Percentiles rank a stretch among this genome's conserved stretches.
Evolutionary conservation across 1,140 invertebrate species (phyloP).

Genomic region (Ephestia elutella): DNA sequence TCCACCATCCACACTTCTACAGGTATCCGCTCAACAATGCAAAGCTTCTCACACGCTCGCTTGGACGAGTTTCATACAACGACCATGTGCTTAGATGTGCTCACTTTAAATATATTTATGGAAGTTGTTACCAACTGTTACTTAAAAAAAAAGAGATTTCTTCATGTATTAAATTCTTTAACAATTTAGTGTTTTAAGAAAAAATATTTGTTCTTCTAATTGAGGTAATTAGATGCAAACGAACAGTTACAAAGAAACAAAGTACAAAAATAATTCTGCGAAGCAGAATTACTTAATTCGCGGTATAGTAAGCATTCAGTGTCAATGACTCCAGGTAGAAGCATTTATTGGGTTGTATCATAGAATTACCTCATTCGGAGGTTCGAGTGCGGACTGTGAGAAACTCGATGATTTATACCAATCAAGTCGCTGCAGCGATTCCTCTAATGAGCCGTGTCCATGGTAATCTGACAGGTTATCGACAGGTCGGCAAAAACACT

Average conservation of each 20-base stretch:
- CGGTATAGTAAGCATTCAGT: slow-evolving; percentile 25
- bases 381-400: slow-evolving; percentile 21
- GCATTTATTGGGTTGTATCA: slow-evolving; percentile 39
- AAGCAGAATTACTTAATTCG: slow-evolving; percentile 13
- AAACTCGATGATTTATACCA: slow-evolving; percentile 43
- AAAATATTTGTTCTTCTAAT: too few relatives aligned
- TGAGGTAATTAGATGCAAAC: too few relatives aligned
- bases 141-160: too few relatives aligned
- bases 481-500: slow-evolving; percentile 60
- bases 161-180: too few relatives aligned
- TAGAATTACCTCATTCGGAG: slow-evolving; percentile 41
- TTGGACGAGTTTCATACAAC: neutral
- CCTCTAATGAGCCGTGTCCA: slow-evolving; percentile 65
- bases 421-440: slow-evolving; percentile 48
- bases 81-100: neutral
- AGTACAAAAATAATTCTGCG: neutral
- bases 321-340: slow-evolving; percentile 40
- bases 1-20: neutral
- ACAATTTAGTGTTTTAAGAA: too few relatives aligned
- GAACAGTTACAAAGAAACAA: too few relatives aligned
- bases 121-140: too few relatives aligned
- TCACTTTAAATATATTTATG: neutral
- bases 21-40: slow-evolving; percentile 21
- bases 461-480: slow-evolving; percentile 61
- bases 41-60: neutral